Base-by-base conservation (phyloP, 2,888 invertebrate genomes). In the Melanostoma scalare region DNA sequence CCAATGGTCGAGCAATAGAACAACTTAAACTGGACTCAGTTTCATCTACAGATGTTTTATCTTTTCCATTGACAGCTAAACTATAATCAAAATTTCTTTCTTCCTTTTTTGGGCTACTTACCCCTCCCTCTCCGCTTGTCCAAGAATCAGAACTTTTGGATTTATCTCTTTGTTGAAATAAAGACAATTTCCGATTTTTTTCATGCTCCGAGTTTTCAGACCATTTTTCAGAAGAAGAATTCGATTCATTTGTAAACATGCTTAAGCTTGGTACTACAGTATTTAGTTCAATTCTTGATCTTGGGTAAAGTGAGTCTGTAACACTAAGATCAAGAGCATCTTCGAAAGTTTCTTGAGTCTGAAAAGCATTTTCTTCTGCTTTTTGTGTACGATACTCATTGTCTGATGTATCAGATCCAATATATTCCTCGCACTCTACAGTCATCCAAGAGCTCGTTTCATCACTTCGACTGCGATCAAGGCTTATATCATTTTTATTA, bases 81-180 rank as follows among this genome's bases (percentile, higher is more conserved):
- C 93, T 93, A 80, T 92, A 93, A 65, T 93, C 93, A 48, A 86
- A 86, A 0, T 92, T 92, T 56, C 92, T 92, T 65, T 89, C 86
- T 1, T 87, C 88, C 10, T 87, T 86, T 68, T 92, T 93, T 6
- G 95, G 94, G 87, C 94, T 95, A 0, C 92, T 91, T 88, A 94
- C 94, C 89, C 94, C 95, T 5, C 63, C 72, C 89, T 95, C 95
- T n/a, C 95, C 94, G 87, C 95, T 95, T 0, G 96, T 96, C 95
- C 95, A 96, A 0, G 96, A 96, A 88, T 96, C 96, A 2, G 96
- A 96, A 87, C 96, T 96, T 86, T 94, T 92, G 0, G 96, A 96
- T 78, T 95, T 94, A 56, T 90, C 90, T 55, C 89, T 89, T 58
- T 90, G 89, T 65, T 89, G 90, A 89, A 96, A 96, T 1, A 95